Base-by-base conservation (phyloP, 2,888 invertebrate genomes). In the Pyrrhosoma nymphula region DNA sequence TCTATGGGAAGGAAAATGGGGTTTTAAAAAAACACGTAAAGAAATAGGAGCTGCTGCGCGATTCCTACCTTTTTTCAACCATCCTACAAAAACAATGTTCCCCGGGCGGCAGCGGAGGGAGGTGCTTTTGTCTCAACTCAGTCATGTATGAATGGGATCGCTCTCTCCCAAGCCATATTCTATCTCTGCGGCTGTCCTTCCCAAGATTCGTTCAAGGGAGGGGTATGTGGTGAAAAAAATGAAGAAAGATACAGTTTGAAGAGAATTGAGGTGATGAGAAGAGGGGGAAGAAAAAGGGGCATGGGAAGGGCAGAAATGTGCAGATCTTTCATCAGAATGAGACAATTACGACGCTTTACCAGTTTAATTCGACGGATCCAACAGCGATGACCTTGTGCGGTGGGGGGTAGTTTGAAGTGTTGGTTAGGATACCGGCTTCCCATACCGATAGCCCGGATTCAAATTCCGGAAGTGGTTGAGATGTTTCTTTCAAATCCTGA, bases 241-340 rank as follows among this genome's bases (percentile, higher is more conserved):
- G 47, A 8, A 12, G n/a, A 6, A n/a, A 69, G 12, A n/a, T 69
- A 8, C 10, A 18, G 88, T 39, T 8, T 39, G 88, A 39, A 14
- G 88, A 3, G 39, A 88, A 47, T 23, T 23, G 10, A 88, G 14
- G 88, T 23, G 88, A 16, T 2, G 0, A 6, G 23, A 20, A 18
- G 35, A 88, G 39, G 39, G 56, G 16, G 35, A 60, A 56, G 56
- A 30, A 20, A n/a, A n/a, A 4, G 30, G 56, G 14, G 35, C 1
- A 35, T 26, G 20, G 14, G 90, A 3, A 60, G 35, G 3, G 35
- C 20, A 35, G 90, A n/a, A n/a, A 56, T 18, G 35, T 8, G 35
- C n/a, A 56, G 90, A 90, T n/a, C 26, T n/a, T n/a, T n/a, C 69
- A 69, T 69, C 26, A n/a, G n/a, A 69, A 69, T 69, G 69, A 69